Conservation (phyloP, 2,797 vertebrate genomes). For the Pelochelys cantorii region DNA sequence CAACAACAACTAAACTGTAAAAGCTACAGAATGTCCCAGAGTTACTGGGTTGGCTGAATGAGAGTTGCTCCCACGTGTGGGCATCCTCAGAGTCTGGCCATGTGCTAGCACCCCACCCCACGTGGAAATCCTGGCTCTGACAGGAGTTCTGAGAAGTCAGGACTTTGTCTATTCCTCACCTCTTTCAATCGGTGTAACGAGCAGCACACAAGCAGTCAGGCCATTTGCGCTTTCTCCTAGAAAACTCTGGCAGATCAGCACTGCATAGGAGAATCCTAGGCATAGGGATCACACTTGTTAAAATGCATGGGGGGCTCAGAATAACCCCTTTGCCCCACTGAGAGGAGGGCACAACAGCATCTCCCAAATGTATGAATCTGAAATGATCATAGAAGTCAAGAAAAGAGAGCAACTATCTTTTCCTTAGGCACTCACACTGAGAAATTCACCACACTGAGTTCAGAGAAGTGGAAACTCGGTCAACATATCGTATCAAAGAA, state of each 20-base stretch:
- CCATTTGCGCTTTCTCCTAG: rapidly evolving
- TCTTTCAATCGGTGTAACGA: not conserved
- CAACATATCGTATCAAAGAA: rapidly evolving
- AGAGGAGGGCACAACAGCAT: not conserved
- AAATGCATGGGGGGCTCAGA: not conserved
- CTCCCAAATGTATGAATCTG: not conserved
- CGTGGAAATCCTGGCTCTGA: not conserved
- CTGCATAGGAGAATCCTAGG: not conserved
- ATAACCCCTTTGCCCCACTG: not conserved
- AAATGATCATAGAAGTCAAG: not conserved
- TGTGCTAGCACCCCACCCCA: not conserved
- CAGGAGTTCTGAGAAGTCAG: not conserved
- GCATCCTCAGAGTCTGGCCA: not conserved
- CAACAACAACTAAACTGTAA: rapidly evolving
- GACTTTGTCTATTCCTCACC: not conserved
- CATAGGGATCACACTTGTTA: not conserved
- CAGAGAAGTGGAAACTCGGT: not conserved
- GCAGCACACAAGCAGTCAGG: not conserved
- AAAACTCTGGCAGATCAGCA: not conserved
- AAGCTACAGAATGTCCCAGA: not conserved
- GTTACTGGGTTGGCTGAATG: constrained; percentile 6
- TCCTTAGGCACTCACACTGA: not conserved
- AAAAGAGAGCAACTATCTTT: not conserved
- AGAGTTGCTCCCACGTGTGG: not conserved
- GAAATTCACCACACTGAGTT: rapidly evolving